These are phyloP conservation scores for Acrobasis consociella DNA, from an alignment of 2,888 invertebrate genomes.

Conservation along the genomic window DNA sequence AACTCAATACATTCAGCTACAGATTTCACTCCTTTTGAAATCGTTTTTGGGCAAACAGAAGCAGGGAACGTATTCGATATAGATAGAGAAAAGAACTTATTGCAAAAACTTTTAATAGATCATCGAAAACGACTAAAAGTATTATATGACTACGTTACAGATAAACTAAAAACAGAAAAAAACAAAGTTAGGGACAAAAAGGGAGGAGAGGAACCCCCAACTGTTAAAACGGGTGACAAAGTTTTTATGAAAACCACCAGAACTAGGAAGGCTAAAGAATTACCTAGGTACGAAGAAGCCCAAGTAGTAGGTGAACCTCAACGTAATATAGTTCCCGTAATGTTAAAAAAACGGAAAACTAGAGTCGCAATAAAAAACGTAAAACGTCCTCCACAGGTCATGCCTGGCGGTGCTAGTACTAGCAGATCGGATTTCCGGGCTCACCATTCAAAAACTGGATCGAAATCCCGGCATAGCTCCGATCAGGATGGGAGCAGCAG, in stretches of 20 bases:
- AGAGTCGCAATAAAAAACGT: constrained; percentile 24
- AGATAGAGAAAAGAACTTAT: not conserved
- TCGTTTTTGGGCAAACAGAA: not conserved
- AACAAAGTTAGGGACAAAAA: constrained; percentile 25
- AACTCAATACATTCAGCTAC: constrained; percentile 30
- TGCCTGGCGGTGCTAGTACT: not conserved
- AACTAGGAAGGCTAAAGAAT: constrained; percentile 33
- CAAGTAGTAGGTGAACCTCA: no score
- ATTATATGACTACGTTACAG: no score
- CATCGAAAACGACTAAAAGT: not conserved
- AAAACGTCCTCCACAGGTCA: constrained; percentile 20
- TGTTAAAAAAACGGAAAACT: constrained; percentile 17
- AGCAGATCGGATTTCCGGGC: no score
- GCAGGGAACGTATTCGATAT: not conserved
- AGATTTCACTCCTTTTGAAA: not conserved
- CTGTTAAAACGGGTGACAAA: constrained; percentile 28
- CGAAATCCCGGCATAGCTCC: not conserved
- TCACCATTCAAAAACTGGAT: not conserved
- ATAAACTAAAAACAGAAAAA: no score
- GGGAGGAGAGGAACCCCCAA: constrained; percentile 28
- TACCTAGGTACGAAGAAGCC: constrained; percentile 35
- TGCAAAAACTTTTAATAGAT: not conserved
- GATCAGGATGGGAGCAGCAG: not conserved
- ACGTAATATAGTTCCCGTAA: no score
- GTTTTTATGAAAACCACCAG: constrained; percentile 34